A percentile compares a stretch with the other conserved stretches of the same genome.
Evolutionary conservation across 2,888 invertebrate species (phyloP).

Genomic region (Stramonita haemastoma): DNA sequence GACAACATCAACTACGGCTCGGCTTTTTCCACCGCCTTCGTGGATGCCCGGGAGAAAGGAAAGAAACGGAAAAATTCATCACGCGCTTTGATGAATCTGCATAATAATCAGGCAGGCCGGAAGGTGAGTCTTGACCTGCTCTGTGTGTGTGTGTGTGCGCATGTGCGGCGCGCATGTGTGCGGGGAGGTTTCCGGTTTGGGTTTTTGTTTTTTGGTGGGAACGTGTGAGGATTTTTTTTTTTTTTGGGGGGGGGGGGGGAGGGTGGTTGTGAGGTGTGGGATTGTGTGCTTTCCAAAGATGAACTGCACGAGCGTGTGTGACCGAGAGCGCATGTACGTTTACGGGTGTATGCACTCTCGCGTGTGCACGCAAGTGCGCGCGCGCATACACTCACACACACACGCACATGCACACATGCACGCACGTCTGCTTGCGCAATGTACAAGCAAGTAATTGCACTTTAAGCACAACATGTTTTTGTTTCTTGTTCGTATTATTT

Average conservation of each 20-base stretch:
- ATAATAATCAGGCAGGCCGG: slow-evolving; percentile 96
- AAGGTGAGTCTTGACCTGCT: slow-evolving; percentile 83
- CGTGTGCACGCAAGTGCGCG: too few relatives aligned
- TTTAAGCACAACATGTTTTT: too few relatives aligned
- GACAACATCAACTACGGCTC: slow-evolving; percentile 86
- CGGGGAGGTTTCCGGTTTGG: not conserved
- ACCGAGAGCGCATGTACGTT: too few relatives aligned
- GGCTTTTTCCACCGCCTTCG: slow-evolving; percentile 90
- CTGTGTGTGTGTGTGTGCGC: too few relatives aligned
- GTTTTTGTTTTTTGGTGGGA: not conserved
- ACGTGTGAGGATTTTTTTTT: not conserved
- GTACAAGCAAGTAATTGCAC: too few relatives aligned
- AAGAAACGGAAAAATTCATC: slow-evolving; percentile 90
- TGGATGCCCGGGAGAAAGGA: slow-evolving; percentile 90
- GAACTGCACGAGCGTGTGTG: too few relatives aligned
- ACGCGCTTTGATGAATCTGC: slow-evolving; percentile 95
- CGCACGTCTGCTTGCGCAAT: not conserved
- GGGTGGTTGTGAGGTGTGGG: too few relatives aligned
- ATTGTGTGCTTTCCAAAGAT: too few relatives aligned
- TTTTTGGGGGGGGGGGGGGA: too few relatives aligned
- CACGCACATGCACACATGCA: not conserved
- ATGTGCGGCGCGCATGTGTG: not conserved
- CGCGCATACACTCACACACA: not conserved
- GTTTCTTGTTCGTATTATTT: too few relatives aligned
- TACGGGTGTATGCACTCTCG: too few relatives aligned